phyloP scores from a whole-genome alignment of 2,888 invertebrate genomes.

The Capitulum mitella region DNA sequence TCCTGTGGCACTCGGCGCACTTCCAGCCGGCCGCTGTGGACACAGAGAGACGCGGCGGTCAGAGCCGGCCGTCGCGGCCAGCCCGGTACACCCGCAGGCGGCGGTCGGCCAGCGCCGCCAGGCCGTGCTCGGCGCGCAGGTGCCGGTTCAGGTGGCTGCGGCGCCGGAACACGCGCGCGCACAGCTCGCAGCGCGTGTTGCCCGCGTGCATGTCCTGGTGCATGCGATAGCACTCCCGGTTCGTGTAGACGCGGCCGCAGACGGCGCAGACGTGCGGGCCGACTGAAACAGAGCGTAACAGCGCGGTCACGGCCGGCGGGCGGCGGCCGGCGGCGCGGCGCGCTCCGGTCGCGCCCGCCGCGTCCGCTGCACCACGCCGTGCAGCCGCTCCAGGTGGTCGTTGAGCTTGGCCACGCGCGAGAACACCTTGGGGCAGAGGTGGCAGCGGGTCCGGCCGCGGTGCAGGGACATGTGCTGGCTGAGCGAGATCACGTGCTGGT shows the following conservation, averaged over 20 bases:
- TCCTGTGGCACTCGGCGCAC: neutral
- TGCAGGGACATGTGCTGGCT: constrained; percentile 17
- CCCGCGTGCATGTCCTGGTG: constrained; percentile 10
- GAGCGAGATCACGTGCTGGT: neutral
- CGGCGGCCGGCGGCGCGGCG: neutral
- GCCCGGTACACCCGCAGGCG: too few species aligned
- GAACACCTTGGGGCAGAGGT: neutral
- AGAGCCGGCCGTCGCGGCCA: neutral
- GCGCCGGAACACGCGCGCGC: neutral
- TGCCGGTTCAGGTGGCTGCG: neutral
- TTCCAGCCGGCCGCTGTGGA: neutral
- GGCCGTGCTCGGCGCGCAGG: neutral
- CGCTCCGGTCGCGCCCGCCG: neutral
- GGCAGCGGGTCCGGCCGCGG: constrained; percentile 2
- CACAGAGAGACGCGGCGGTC: neutral
- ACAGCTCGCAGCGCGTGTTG: constrained; percentile 5
- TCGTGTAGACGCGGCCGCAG: too few species aligned
- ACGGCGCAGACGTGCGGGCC: neutral
- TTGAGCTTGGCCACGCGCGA: constrained; percentile 13
- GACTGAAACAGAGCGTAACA: neutral
- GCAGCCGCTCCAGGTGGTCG: neutral
- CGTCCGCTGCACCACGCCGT: neutral
- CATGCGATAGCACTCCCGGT: constrained; percentile 10
- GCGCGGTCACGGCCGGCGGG: neutral
- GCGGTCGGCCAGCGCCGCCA: neutral